Conservation (phyloP, 2,797 vertebrate genomes). For the Lithobates pipiens region DNA sequence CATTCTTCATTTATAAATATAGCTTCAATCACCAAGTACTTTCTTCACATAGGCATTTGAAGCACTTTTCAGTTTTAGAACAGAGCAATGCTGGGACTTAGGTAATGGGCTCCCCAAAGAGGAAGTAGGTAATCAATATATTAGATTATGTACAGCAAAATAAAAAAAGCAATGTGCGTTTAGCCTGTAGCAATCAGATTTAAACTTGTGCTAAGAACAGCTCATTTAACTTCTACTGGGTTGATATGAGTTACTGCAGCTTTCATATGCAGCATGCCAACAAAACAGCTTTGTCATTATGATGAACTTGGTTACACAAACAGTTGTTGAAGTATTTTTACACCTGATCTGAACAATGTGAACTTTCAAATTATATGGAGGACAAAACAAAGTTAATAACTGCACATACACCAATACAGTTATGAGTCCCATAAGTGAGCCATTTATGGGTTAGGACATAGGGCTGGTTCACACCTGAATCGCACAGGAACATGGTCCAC, state of each 20-base stretch:
- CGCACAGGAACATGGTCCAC: too few relatives aligned
- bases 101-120: not conserved
- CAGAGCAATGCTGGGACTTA: not conserved
- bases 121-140: not conserved
- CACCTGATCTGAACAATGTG: too few relatives aligned
- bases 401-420: not conserved
- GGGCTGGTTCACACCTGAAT: too few relatives aligned
- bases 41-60: not conserved
- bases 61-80: not conserved
- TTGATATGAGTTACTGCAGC: not conserved
- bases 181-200: not conserved
- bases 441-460: not conserved
- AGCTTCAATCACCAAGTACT: not conserved
- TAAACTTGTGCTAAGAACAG: not conserved
- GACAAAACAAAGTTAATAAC: too few relatives aligned
- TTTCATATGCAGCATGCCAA: not conserved
- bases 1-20: not conserved
- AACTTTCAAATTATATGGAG: too few relatives aligned
- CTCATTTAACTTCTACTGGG: not conserved
- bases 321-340: too few relatives aligned
- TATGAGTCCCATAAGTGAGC: not conserved
- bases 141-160: not conserved
- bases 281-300: too few relatives aligned
- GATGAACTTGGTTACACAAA: too few relatives aligned
- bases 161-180: not conserved